phyloP scores from a whole-genome alignment of 2,113 vertebrate genomes.

The Heptranchias perlo region DNA sequence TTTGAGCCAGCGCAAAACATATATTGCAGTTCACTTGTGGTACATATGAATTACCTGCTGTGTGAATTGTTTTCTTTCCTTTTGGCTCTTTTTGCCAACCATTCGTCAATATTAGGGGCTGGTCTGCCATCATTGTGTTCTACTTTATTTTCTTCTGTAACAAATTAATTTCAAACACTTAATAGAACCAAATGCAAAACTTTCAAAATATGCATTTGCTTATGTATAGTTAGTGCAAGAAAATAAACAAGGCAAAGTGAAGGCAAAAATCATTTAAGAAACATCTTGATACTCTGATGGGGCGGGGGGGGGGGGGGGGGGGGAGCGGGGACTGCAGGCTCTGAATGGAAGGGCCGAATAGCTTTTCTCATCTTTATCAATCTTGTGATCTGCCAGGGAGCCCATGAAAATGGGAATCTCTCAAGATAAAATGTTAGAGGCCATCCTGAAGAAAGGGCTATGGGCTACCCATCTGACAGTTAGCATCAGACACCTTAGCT shows the following conservation, averaged over 20 bases:
- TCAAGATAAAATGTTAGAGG: too few species aligned
- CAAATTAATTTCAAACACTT: neutral
- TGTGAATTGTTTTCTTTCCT: slow-evolving; percentile 53
- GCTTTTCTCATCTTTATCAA: too few species aligned
- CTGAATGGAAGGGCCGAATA: neutral
- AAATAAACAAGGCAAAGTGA: neutral
- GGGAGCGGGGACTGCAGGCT: neutral
- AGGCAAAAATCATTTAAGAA: neutral
- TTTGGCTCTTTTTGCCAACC: slow-evolving; percentile 79
- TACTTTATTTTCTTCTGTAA: slow-evolving; percentile 15
- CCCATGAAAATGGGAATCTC: too few species aligned
- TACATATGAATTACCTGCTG: slow-evolving; percentile 62
- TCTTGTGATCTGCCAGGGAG: too few species aligned
- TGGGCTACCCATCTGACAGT: neutral
- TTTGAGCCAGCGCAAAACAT: too few species aligned
- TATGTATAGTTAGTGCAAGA: neutral
- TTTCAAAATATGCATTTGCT: neutral
- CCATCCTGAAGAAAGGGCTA: neutral
- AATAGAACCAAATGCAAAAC: neutral
- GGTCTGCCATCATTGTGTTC: slow-evolving; percentile 48
- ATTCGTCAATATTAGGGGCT: slow-evolving; percentile 65
- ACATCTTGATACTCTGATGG: neutral
- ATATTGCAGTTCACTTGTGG: neutral
- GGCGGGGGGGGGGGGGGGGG: too few species aligned
- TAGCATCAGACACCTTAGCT: neutral